Evolutionary conservation across 2,888 invertebrate species (phyloP).

Genomic region (Caenorhabditis doughertyi): DNA sequence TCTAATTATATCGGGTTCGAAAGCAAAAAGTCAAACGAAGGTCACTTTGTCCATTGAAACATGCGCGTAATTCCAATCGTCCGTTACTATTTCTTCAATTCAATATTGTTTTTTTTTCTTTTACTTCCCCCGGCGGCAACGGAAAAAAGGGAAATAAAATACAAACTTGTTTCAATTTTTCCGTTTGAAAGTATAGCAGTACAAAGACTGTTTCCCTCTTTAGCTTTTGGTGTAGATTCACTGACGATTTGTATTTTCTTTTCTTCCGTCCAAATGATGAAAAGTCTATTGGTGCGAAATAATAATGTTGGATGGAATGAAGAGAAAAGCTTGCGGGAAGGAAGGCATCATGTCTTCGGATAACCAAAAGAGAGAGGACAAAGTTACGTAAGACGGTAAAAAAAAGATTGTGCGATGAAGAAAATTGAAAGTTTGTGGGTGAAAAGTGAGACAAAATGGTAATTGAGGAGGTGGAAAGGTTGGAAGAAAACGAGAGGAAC

Average conservation of each 20-base stretch:
- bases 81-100: constrained; percentile 26
- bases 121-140: constrained; percentile 17
- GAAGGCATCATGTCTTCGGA: constrained; percentile 3
- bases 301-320: constrained; percentile 31
- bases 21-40: constrained; percentile 40
- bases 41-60: constrained; percentile 43
- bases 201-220: constrained; percentile 22
- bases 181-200: constrained; percentile 31
- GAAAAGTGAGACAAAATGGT: constrained; percentile 43
- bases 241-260: constrained; percentile 36
- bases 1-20: constrained; percentile 49
- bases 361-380: constrained; percentile 24
- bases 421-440: constrained; percentile 37
- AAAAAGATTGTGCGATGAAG: constrained; percentile 5
- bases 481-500: neutral
- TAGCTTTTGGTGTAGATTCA: constrained; percentile 11
- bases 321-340: constrained; percentile 15
- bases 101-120: constrained; percentile 25
- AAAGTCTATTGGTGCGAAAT: constrained; percentile 59
- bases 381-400: constrained; percentile 41
- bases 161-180: constrained; percentile 42
- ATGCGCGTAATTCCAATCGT: constrained; percentile 32
- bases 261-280: neutral
- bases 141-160: constrained; percentile 21
- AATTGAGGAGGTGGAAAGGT: neutral